These are phyloP conservation scores for Drosophila pseudotakahashii DNA, from an alignment of 2,888 invertebrate genomes.

Conservation along the genomic window DNA sequence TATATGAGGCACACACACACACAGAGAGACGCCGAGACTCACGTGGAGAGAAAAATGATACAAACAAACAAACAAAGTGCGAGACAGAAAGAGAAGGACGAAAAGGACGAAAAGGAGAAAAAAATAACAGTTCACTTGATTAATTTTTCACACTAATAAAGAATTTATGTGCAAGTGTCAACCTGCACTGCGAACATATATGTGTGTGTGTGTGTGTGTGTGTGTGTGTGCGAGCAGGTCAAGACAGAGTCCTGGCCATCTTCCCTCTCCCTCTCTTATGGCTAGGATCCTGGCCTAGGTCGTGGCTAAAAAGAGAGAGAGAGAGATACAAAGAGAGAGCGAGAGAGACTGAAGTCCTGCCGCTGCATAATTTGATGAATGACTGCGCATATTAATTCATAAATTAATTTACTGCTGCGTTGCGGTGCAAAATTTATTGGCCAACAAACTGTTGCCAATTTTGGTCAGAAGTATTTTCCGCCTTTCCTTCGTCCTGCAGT, in stretches of 20 bases:
- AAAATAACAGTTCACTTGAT: slow-evolving; percentile 70
- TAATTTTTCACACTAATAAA: slow-evolving; percentile 80
- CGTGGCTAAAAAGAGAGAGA: slow-evolving; percentile 29
- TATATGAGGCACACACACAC: slow-evolving; percentile 19
- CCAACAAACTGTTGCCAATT: slow-evolving; percentile 59
- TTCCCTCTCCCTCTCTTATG: neutral
- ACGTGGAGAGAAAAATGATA: slow-evolving; percentile 25
- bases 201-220: neutral
- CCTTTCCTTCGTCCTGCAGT: neutral
- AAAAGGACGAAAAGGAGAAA: neutral
- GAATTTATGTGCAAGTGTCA: slow-evolving; percentile 77
- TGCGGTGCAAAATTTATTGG: slow-evolving; percentile 51
- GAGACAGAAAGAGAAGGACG: slow-evolving; percentile 18
- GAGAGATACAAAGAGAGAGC: slow-evolving; percentile 1
- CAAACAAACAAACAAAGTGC: slow-evolving; percentile 35
- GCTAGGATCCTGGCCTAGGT: slow-evolving; percentile 36
- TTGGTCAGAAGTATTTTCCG: slow-evolving; percentile 1
- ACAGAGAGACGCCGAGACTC: neutral
- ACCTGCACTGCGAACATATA: slow-evolving; percentile 63
- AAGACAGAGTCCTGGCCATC: slow-evolving; percentile 46
- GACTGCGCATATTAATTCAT: slow-evolving; percentile 78
- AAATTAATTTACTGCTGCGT: slow-evolving; percentile 70
- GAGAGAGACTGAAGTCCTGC: slow-evolving; percentile 1
- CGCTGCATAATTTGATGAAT: slow-evolving; percentile 73
- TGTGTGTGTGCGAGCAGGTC: slow-evolving; percentile 59